phyloP scores from a whole-genome alignment of 2,797 vertebrate species.

The Lagorchestes hirsutus region DNA sequence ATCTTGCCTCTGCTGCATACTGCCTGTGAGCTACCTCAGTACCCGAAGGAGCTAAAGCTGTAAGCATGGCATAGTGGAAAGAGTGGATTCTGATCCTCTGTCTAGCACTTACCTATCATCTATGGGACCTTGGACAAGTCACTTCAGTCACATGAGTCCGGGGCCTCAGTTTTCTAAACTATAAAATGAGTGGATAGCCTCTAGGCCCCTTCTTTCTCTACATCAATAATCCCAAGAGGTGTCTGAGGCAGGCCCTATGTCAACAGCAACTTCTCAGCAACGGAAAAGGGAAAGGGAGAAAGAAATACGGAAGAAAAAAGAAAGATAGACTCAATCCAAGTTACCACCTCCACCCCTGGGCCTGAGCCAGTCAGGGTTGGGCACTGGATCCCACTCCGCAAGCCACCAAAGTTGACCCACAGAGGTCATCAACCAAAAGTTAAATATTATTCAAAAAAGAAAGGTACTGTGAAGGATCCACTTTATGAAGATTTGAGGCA shows the following conservation, averaged over 20 bases:
- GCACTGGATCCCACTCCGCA: background rate
- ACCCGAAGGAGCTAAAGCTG: background rate
- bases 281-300: background rate
- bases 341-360: background rate
- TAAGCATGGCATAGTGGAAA: background rate
- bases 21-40: background rate
- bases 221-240: background rate
- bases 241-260: background rate
- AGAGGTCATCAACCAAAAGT: background rate
- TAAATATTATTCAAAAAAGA: background rate
- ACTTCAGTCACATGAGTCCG: background rate
- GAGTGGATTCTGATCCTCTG: background rate
- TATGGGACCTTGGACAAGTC: background rate
- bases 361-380: background rate
- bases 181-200: background rate
- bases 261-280: background rate
- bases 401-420: background rate
- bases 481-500: constrained; percentile 8
- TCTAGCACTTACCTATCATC: background rate
- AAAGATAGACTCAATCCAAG: background rate
- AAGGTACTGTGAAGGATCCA: background rate
- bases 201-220: background rate
- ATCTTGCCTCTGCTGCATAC: background rate
- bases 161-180: background rate
- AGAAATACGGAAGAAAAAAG: background rate